Conservation (phyloP, 2,113 vertebrate genomes). For the Limnothrissa miodon region DNA sequence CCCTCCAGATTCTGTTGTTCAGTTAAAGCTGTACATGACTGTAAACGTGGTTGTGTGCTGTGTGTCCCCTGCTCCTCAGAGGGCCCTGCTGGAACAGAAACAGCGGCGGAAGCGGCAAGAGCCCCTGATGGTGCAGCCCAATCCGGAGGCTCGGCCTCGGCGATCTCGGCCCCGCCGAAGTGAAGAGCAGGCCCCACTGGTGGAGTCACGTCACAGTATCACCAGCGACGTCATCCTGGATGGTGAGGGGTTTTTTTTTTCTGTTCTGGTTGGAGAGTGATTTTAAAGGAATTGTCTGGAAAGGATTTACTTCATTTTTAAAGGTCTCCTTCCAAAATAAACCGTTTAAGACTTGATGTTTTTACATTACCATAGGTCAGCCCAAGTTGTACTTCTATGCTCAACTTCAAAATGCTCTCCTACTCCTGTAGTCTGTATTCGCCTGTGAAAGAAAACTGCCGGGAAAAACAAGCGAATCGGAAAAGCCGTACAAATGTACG, state of each 20-base stretch:
- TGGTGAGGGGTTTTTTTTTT: constrained; percentile 63
- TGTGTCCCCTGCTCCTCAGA: constrained; percentile 62
- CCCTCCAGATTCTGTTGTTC: not conserved
- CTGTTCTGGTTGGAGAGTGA: not conserved
- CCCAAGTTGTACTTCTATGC: too few species aligned
- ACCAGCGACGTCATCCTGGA: constrained; percentile 73
- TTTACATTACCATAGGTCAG: too few species aligned
- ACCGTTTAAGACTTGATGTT: too few species aligned
- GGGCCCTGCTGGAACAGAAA: constrained; percentile 89
- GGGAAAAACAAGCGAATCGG: too few species aligned
- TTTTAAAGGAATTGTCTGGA: not conserved
- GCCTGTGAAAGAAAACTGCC: too few species aligned
- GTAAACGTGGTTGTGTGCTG: not conserved
- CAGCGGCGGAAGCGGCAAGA: constrained; percentile 89
- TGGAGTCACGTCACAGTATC: constrained; percentile 66
- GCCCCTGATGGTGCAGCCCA: constrained; percentile 90
- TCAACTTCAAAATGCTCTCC: too few species aligned
- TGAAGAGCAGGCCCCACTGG: constrained; percentile 84
- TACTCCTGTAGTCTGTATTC: too few species aligned
- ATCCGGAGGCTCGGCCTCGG: constrained; percentile 78
- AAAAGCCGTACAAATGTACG: too few species aligned
- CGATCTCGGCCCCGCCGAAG: constrained; percentile 71
- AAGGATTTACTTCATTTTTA: too few species aligned
- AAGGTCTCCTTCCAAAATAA: too few species aligned
- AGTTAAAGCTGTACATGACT: not conserved